Base-by-base conservation (phyloP, 2,113 vertebrate genomes). In the Ammodytes dubius region DNA sequence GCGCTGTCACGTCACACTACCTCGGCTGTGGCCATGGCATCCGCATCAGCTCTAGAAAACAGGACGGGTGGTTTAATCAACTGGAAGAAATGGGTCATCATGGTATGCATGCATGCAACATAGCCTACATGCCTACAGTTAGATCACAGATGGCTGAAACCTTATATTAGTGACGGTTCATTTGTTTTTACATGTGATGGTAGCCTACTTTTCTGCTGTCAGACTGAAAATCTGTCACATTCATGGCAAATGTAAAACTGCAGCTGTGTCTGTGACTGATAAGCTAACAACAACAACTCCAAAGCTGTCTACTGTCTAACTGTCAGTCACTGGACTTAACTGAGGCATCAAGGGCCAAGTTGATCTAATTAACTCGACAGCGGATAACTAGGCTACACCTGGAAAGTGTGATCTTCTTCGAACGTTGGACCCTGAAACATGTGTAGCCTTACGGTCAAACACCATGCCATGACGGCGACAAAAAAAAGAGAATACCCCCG, bases 1-100 rank as follows among this genome's bases (percentile, higher is more conserved):
- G 80, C 3, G 11, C 39, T 4, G 82, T 99, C 97, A 98, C 94
- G 98, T 99, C 95, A 99, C 96, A 95, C 96, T 99, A 87, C 94
- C 97, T 95, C 83, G 88, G 92, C 95, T 94, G 94, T 94, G 67
- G 68, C 70, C 77, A 93, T 87, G 84, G 86, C 83, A 74, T 81
- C 86, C 82, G 74, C 93, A 90, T 89, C 84, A 84, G 89, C 92
- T 93, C 72, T 76, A 83, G 35, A 85, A 87, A 72, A 65, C 79
- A 88, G 69, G 70, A 79, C 19, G 73, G 15, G 69, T 56, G 82
- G 74, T 84, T 85, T 39, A 77, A 50, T 83, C 70, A 79, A 19
- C 57, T 70, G 69, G 19, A 35, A 57, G 61, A 89, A 86, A 75
- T 67, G 65, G 82, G 72, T 89, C 82, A 86, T 89, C 82, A 86